phyloP scores from a whole-genome alignment of 2,113 vertebrate species.

The Megaptera novaeangliae region DNA sequence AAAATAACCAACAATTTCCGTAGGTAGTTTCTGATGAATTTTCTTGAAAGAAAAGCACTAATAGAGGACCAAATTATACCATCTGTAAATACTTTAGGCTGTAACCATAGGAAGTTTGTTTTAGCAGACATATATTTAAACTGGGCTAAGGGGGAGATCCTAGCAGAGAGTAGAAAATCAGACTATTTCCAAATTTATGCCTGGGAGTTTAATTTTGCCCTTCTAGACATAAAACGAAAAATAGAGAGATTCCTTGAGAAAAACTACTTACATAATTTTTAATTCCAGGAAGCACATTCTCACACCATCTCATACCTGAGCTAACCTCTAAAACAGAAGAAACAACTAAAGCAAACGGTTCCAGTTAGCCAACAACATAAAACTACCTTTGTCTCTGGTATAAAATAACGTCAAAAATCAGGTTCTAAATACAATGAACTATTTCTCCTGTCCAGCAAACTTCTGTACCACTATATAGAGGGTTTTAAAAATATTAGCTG shows the following conservation, averaged over 20 bases:
- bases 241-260: background rate
- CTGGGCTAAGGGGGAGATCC: background rate
- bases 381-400: background rate
- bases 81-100: conserved; percentile 22
- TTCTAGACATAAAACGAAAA: background rate
- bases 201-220: background rate
- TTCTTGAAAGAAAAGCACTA: conserved; percentile 2
- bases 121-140: conserved; percentile 31
- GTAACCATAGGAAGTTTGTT: background rate
- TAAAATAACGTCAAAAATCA: background rate
- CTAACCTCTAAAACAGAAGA: background rate
- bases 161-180: background rate
- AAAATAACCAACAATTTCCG: conserved; percentile 39
- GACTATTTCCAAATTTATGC: conserved; percentile 23
- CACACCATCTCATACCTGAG: background rate
- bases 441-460: background rate
- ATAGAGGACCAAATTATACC: conserved; percentile 1
- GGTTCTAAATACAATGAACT: background rate
- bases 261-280: background rate
- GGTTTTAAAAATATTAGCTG: background rate
- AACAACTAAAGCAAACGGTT: background rate
- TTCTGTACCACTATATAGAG: background rate
- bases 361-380: background rate
- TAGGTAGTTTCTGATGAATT: conserved; percentile 35
- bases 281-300: background rate